Conservation (phyloP, 2,888 invertebrate species). For the Uropetala carovei region DNA sequence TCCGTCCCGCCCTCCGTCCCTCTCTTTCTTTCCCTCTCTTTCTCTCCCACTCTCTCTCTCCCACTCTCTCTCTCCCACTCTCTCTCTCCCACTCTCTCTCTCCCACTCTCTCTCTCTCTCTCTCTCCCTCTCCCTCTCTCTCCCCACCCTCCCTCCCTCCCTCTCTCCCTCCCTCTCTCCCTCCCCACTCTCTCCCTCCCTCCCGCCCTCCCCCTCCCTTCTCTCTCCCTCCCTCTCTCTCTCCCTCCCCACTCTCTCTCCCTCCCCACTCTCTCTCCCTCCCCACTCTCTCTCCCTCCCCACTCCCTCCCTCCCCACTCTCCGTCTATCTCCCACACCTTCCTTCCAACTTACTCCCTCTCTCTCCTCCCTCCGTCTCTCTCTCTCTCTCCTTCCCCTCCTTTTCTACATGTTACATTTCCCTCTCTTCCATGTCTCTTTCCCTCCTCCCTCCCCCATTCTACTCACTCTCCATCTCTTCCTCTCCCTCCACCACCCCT, state of each 20-base stretch:
- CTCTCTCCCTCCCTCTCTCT: background rate
- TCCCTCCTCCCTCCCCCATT: background rate
- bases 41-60: too few species aligned
- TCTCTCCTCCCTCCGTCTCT: background rate
- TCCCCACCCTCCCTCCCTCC: background rate
- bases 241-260: background rate
- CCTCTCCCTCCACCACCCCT: background rate
- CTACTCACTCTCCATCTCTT: background rate
- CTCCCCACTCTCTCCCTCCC: background rate
- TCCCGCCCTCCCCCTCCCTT: background rate
- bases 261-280: background rate
- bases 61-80: background rate
- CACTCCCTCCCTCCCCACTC: background rate
- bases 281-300: too few species aligned
- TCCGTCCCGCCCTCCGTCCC: too few species aligned
- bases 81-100: background rate
- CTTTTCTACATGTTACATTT: too few species aligned
- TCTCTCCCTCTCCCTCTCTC: background rate
- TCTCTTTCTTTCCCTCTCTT: too few species aligned
- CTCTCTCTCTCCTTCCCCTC: background rate
- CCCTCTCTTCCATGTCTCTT: too few species aligned
- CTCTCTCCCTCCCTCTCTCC: background rate
- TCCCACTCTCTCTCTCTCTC: background rate
- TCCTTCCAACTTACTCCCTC: too few species aligned
- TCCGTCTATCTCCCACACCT: background rate